Evolutionary conservation across 2,888 invertebrate species (phyloP).

Genomic region (Tribolium freemani): DNA sequence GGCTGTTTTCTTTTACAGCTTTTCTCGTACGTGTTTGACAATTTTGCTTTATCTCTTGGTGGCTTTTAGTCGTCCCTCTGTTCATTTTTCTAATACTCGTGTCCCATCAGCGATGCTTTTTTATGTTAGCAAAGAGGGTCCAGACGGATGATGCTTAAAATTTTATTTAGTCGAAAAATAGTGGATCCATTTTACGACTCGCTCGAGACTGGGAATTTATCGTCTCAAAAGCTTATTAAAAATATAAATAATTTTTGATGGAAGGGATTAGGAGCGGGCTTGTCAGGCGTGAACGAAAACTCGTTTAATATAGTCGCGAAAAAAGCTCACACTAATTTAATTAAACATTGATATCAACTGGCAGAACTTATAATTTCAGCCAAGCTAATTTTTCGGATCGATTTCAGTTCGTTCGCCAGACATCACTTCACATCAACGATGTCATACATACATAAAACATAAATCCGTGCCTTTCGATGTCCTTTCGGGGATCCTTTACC

Average conservation of each 20-base stretch:
- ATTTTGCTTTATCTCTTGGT: not conserved
- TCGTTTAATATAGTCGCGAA: constrained; percentile 17
- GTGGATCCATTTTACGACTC: not conserved
- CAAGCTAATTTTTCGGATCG: not conserved
- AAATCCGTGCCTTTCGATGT: constrained; percentile 36
- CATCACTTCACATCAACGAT: constrained; percentile 20
- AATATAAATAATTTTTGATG: constrained; percentile 1
- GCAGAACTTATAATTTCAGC: too few species aligned
- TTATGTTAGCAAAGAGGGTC: constrained; percentile 3
- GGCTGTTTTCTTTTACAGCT: not conserved
- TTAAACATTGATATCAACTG: not conserved
- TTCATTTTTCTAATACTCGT: constrained; percentile 13
- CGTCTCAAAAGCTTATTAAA: not conserved
- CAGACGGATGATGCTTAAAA: constrained; percentile 19
- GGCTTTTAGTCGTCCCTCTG: not conserved
- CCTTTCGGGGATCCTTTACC: constrained; percentile 39
- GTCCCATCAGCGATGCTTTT: not conserved
- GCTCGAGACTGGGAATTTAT: not conserved
- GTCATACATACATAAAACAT: constrained; percentile 42
- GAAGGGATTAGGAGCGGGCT: not conserved
- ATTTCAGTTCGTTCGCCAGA: not conserved
- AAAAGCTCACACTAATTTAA: constrained; percentile 23
- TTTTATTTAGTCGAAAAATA: constrained; percentile 14
- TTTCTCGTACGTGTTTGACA: not conserved
- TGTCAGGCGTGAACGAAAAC: not conserved